Evolutionary conservation across 2,113 vertebrate genomes (phyloP).

Genomic region (Sarotherodon lohbergeri): DNA sequence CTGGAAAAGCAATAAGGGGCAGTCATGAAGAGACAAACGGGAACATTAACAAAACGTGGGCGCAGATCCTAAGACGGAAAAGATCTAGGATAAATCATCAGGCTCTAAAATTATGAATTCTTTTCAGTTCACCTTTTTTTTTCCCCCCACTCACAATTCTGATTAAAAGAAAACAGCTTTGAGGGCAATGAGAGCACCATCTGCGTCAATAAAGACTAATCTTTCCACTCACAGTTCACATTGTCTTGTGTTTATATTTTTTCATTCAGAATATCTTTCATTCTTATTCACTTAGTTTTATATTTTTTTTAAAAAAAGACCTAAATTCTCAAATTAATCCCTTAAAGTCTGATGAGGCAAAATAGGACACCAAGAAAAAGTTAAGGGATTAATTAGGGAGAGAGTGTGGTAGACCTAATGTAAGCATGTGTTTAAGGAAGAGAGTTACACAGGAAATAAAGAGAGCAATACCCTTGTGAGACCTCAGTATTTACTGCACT

Average conservation of each 20-base stretch:
- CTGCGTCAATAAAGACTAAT: background rate
- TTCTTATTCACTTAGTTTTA: background rate
- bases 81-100: background rate
- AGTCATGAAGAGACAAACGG: background rate
- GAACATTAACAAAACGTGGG: background rate
- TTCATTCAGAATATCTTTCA: background rate
- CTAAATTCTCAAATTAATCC: background rate
- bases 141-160: background rate
- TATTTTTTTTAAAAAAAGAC: background rate
- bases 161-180: background rate
- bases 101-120: background rate
- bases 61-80: background rate
- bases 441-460: constrained; percentile 15
- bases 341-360: background rate
- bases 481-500: constrained; percentile 54
- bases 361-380: background rate
- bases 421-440: background rate
- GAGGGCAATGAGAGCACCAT: background rate
- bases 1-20: background rate
- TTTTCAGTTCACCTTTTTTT: background rate
- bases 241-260: background rate
- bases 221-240: background rate
- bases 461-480: constrained; percentile 44
- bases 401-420: background rate
- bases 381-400: constrained; percentile 1